Evolutionary conservation across 2,113 vertebrate genomes (phyloP).

Genomic region (Dasyurus viverrinus): DNA sequence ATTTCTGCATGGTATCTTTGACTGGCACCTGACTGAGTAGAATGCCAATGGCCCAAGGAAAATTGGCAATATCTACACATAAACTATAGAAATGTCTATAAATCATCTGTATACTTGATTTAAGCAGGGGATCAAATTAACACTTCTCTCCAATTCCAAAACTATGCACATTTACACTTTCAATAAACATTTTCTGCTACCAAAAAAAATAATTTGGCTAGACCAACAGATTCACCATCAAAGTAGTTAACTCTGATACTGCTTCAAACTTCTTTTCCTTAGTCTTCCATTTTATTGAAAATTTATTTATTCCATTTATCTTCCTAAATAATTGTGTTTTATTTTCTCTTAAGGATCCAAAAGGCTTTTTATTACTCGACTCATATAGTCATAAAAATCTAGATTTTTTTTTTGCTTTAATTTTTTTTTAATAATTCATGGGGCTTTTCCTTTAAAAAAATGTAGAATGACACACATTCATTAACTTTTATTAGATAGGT

Average conservation of each 20-base stretch:
- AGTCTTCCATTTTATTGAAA: background rate
- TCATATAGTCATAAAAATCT: background rate
- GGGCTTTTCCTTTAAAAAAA: background rate
- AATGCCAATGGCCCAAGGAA: background rate
- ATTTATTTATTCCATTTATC: no score
- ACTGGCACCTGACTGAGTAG: background rate
- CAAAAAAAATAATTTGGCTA: background rate
- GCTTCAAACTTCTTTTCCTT: background rate
- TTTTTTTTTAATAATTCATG: background rate
- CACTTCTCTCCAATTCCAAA: background rate
- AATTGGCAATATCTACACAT: background rate
- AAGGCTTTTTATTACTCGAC: background rate
- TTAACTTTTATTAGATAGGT: background rate
- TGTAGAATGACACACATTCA: background rate
- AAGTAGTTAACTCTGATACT: background rate
- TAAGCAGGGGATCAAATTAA: background rate
- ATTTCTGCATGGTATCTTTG: background rate
- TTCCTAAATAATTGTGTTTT: background rate
- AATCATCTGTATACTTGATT: background rate
- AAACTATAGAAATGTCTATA: background rate
- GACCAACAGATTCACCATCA: background rate
- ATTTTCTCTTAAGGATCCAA: background rate
- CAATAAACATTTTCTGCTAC: background rate
- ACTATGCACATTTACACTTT: background rate
- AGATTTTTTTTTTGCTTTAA: background rate